Evolutionary conservation across 2,113 vertebrate genomes (phyloP), one percentile per base, ranked within the genome.

Genomic region (Dicentrarchus labrax): DNA sequence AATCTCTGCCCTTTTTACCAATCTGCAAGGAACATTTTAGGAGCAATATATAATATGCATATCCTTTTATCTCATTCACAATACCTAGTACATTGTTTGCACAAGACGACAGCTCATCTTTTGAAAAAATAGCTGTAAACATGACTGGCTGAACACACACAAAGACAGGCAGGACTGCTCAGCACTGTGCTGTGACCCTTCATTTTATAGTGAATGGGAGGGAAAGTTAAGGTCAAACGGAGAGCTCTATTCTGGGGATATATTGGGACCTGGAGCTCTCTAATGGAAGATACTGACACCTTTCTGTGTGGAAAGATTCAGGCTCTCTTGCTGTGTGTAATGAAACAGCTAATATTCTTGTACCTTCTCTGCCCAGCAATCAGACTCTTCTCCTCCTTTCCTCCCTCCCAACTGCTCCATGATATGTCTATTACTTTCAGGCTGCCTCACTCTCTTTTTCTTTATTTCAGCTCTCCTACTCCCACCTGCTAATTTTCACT

Each of bases 401-500:
- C 10, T 53, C 53, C 51, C 70, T 76, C 54, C 54, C 70, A 79
- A 56, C 41, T 64, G 57, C 68, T 69, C 76, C 50, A 57, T 82
- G 86, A 85, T 91, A 76, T 72, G 72, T 91, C 91, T 86, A 76
- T 93, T 88, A 77, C 74, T 88, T 89, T 86, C 41, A 79, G 67
- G 50, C 87, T 62, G 36, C 39, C 74, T 88, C 84, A 76, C 77
- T 79, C 60, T 84, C 59, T 51, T 86, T 85, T 84, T 81, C 71
- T 81, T 90, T 83, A 86, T 86, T 85, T 82, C 78, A 90, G 82
- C 79, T 82, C 75, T 68, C 80, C 88, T 71, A 90, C 94, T 90
- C 94, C 92, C 93, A 94, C 94, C 87, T 89, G 86, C 90, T 91
- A 84, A 92, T 94, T 92, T 94, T 94, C 92, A 91, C 91, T 91